phyloP scores from a whole-genome alignment of 1,140 invertebrate genomes.

The Drosophila mojavensis region DNA sequence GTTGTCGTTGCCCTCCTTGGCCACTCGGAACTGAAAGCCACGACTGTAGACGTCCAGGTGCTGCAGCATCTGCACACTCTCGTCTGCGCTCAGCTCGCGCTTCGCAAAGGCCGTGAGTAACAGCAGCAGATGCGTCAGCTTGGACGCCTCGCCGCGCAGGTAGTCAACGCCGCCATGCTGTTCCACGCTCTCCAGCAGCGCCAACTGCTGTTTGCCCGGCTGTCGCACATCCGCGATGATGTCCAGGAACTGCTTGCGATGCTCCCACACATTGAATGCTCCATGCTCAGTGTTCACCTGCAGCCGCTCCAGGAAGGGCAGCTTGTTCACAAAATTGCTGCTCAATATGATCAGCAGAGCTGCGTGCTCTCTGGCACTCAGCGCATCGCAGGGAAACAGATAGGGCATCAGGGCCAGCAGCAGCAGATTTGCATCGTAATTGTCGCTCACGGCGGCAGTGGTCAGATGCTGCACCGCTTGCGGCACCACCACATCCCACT shows the following conservation, averaged over 20 bases:
- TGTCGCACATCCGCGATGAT: conserved; percentile 55
- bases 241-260: conserved; percentile 71
- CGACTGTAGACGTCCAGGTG: conserved; percentile 37
- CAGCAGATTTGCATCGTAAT: conserved; percentile 68
- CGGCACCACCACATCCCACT: conserved; percentile 83
- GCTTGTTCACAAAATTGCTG: conserved; percentile 55
- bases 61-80: conserved; percentile 59
- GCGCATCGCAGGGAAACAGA: conserved; percentile 54
- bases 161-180: conserved; percentile 53
- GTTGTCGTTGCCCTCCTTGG: conserved; percentile 11
- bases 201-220: conserved; percentile 41
- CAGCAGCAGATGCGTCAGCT: conserved; percentile 67
- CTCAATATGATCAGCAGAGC: conserved; percentile 48
- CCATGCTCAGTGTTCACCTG: conserved; percentile 19
- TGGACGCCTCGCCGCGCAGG: conserved; percentile 45
- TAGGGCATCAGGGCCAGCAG: conserved; percentile 72
- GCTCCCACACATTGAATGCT: conserved; percentile 45
- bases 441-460: conserved; percentile 32
- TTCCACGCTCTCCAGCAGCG: conserved; percentile 59
- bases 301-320: conserved; percentile 55
- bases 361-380: conserved; percentile 23
- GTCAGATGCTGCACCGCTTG: conserved; percentile 83
- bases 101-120: conserved; percentile 71
- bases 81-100: conserved; percentile 26
- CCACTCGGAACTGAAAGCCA: conserved; percentile 35